Base-by-base conservation (phyloP, 1,140 invertebrate species). In the Aphidius ervi region DNA sequence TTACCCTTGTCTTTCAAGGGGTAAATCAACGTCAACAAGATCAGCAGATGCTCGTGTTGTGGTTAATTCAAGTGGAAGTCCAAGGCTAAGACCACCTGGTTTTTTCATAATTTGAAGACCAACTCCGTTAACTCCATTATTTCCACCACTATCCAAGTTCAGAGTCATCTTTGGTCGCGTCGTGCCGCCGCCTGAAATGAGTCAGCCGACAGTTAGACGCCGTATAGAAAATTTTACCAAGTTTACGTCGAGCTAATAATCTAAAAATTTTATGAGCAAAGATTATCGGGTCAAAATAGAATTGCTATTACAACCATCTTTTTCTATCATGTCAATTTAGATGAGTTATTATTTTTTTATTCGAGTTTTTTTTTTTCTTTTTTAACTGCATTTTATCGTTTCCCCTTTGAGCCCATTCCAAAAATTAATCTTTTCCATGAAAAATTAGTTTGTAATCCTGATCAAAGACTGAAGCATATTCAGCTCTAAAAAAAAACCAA, bases 1-100 rank as follows among this genome's bases (percentile, higher is more conserved):
- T 76, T 79, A 94, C 92, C 89, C 89, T 82, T 95, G 92, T 73
- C 90, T 87, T 75, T 93, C 90, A 56, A 95, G 80, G 49, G 91
- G 90, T 66, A 93, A 81, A 63, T 87, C 83, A 4, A 89, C 85
- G 74, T 95, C 91, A 59, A 94, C 87, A 9, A 87, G 82, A 71
- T 92, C 89, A 37, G 86, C 83, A 9, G 84, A 83, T 55, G 72
- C 71, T 47, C 80, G 78, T 42, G 80, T 77, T 16, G 84, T 80
- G 67, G 81, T 84, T 68, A 85, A 77, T 60, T 82, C 76, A 50
- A 85, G 74, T 67, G 86, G 84, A 59, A 87, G 77, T 72, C 87
- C 72, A 82, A 82, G 71, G 83, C 84, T 69, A 77, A 83, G 67
- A 62, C 74, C 71, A 46, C 70, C 65, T 56, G 78, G 69, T 73